Base-by-base conservation (phyloP, 2,888 invertebrate species). In the Tenthredo amoena region DNA sequence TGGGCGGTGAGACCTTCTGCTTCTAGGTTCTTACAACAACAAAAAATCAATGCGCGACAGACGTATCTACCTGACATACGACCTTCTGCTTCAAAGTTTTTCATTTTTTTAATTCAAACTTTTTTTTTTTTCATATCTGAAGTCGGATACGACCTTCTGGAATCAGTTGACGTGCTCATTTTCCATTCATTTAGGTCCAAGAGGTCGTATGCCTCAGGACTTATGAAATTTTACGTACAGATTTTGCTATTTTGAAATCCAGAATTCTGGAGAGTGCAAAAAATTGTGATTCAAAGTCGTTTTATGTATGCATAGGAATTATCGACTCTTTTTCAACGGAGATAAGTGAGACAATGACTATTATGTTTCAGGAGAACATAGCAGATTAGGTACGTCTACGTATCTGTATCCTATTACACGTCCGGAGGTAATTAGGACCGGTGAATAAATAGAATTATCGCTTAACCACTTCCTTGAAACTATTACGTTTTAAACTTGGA, bases 361-460 rank as follows among this genome's bases (percentile, higher is more conserved):
- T 55, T 6, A 55, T n/a, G n/a, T 55, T 55, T 55, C 55, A 6
- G 55, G n/a, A 55, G 6, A n/a, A 55, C n/a, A 1, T 1, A 55
- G 55, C 7, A n/a, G 55, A 55, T 7, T 55, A 55, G 55, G n/a
- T 55, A 55, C 6, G 10, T n/a, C n/a, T n/a, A 55, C n/a, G n/a
- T 55, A 55, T n/a, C n/a, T 18, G 5, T 55, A n/a, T 55, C 55
- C n/a, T n/a, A n/a, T 55, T 55, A 55, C 55, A 55, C 55, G n/a
- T n/a, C 55, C 55, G 55, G 55, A n/a, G n/a, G 55, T 55, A 18
- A 55, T 55, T 55, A 55, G 55, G 55, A n/a, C 55, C 55, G n/a
- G 55, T 55, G n/a, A 55, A n/a, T 55, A 55, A 55, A 55, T 55
- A 55, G 55, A 55, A 55, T 55, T 55, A 55, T 55, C 55, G 55